Evolutionary conservation across 2,113 vertebrate genomes (phyloP).

Genomic region (Neogale vison): DNA sequence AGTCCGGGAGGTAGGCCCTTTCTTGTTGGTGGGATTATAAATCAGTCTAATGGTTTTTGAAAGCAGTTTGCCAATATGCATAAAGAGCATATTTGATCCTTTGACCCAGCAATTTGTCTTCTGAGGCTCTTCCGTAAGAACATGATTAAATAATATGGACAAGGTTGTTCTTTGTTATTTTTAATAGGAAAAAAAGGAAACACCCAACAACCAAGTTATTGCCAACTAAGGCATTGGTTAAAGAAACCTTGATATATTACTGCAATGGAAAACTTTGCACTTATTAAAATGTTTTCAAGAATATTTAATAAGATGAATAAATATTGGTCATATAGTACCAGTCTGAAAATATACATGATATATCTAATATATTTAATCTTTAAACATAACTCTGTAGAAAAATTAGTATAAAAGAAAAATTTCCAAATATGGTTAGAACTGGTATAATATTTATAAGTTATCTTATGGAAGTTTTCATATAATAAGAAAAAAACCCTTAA

Average conservation of each 20-base stretch:
- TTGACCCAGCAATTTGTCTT: conserved; percentile 59
- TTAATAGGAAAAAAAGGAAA: background rate
- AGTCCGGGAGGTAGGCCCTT: background rate
- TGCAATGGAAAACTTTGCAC: background rate
- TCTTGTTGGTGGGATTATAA: conserved; percentile 51
- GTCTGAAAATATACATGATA: background rate
- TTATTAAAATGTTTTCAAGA: conserved; percentile 28
- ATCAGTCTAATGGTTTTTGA: conserved; percentile 53
- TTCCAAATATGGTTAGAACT: background rate
- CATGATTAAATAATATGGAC: conserved; percentile 42
- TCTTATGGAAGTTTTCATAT: background rate
- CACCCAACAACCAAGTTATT: background rate
- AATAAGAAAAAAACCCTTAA: background rate
- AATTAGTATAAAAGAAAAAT: background rate
- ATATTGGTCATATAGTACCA: background rate
- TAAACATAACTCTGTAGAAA: background rate
- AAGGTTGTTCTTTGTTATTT: conserved; percentile 53
- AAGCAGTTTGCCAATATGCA: conserved; percentile 45
- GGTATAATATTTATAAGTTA: background rate
- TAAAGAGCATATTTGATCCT: conserved; percentile 56
- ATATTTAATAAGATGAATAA: background rate
- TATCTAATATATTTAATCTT: background rate
- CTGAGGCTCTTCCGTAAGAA: conserved; percentile 37
- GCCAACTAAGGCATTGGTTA: background rate
- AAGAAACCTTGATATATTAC: background rate